phyloP scores from a whole-genome alignment of 2,888 invertebrate genomes.

The Proisotoma minuta region DNA sequence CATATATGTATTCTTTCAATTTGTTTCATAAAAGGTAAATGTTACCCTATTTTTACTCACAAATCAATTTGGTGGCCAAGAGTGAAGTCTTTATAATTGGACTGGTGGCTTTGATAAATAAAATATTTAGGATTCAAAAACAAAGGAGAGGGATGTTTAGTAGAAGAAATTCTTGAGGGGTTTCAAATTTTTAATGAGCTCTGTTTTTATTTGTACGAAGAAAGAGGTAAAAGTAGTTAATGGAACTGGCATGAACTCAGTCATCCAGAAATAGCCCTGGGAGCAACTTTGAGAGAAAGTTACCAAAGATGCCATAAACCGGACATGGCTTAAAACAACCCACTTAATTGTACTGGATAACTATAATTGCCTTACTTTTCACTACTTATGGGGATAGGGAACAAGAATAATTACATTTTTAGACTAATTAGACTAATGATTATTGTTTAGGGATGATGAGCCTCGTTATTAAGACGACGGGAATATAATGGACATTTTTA shows the following conservation, averaged over 20 bases:
- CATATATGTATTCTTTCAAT: too few relatives aligned
- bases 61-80: too few relatives aligned
- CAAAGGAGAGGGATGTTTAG: not conserved
- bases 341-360: not conserved
- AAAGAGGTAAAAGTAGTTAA: not conserved
- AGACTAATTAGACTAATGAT: constrained; percentile 20
- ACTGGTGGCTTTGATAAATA: too few relatives aligned
- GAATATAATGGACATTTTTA: constrained; percentile 9
- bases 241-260: not conserved
- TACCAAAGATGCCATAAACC: constrained; percentile 5
- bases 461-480: constrained; percentile 9
- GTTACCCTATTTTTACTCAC: too few relatives aligned
- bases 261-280: not conserved
- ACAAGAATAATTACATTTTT: constrained; percentile 17
- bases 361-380: constrained; percentile 10
- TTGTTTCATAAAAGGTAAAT: too few relatives aligned
- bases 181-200: constrained; percentile 10
- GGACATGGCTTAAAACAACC: not conserved
- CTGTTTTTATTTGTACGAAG: not conserved
- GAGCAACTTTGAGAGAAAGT: constrained; percentile 3
- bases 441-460: constrained; percentile 17
- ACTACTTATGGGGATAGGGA: constrained; percentile 3
- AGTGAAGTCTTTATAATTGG: too few relatives aligned
- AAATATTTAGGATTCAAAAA: too few relatives aligned
- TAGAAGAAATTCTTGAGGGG: not conserved